A percentile compares a stretch with the other conserved stretches of the same genome.
Conservation (phyloP, 64 coral and sea anemone genomes). For the Montipora sp. region DNA sequence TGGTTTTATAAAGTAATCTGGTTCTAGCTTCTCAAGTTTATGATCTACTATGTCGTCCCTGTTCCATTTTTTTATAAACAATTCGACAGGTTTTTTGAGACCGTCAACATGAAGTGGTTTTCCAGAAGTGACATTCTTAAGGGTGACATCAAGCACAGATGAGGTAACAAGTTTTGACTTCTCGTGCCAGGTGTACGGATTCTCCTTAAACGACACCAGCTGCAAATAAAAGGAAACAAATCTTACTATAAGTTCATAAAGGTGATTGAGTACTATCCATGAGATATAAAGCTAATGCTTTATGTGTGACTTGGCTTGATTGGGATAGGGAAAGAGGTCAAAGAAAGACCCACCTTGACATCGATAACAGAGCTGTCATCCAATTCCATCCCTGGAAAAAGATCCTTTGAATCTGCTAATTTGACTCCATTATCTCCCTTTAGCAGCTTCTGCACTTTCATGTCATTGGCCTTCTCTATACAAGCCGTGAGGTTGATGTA, state of each 20-base stretch:
- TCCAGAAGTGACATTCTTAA: slow-evolving; percentile 44
- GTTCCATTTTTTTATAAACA: slow-evolving; percentile 49
- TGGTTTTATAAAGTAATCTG: background rate
- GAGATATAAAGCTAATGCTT: no score
- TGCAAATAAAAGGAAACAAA: background rate
- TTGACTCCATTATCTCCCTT: slow-evolving; percentile 41
- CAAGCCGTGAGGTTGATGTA: slow-evolving; percentile 33
- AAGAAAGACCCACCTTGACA: slow-evolving; percentile 1
- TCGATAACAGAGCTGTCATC: slow-evolving; percentile 24
- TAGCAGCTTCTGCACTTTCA: slow-evolving; percentile 29
- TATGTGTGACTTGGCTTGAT: no score
- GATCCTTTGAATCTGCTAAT: background rate
- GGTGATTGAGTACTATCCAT: no score
- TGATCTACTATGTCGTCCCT: background rate
- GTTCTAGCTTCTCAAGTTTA: background rate
- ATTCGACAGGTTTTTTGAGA: slow-evolving; percentile 62
- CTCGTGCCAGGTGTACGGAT: slow-evolving; percentile 62
- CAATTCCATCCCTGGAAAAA: background rate
- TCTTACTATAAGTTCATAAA: no score
- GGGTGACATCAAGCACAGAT: slow-evolving; percentile 56
- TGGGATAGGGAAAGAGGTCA: background rate
- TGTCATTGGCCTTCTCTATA: slow-evolving; percentile 41
- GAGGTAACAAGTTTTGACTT: slow-evolving; percentile 43
- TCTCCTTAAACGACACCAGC: slow-evolving; percentile 59
- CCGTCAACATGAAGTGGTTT: slow-evolving; percentile 25